phyloP scores from a whole-genome alignment of 1,140 invertebrate genomes.

The Drosophila elegans region DNA sequence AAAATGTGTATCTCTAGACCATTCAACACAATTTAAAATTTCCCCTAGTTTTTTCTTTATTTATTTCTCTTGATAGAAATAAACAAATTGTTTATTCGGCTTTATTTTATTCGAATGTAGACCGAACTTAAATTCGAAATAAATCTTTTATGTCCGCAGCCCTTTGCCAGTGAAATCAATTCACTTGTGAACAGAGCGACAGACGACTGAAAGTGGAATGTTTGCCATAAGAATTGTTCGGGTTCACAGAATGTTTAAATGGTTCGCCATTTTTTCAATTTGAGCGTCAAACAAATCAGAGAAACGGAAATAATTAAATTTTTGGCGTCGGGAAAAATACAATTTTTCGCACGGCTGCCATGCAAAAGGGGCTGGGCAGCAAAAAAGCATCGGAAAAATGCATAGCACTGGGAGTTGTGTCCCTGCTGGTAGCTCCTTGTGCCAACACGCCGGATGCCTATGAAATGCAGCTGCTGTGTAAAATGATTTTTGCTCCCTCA shows the following conservation, averaged over 20 bases:
- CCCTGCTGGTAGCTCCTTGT: constrained; percentile 4
- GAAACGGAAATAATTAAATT: constrained; percentile 53
- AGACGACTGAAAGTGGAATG: constrained; percentile 31
- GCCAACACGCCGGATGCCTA: constrained; percentile 16
- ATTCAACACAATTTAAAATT: background rate
- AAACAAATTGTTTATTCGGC: background rate
- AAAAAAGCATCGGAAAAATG: constrained; percentile 22
- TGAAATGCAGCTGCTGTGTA: constrained; percentile 59
- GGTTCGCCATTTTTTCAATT: constrained; percentile 21
- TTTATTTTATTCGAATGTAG: constrained; percentile 21
- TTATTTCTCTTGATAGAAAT: background rate
- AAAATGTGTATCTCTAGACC: constrained; percentile 10
- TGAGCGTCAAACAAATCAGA: constrained; percentile 36
- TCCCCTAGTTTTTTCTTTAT: background rate
- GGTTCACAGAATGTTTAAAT: constrained; percentile 37
- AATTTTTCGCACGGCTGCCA: constrained; percentile 36
- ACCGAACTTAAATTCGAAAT: constrained; percentile 2
- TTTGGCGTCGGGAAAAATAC: constrained; percentile 29
- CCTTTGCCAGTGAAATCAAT: constrained; percentile 35
- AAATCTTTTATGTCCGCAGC: constrained; percentile 23
- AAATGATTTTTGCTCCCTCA: constrained; percentile 66
- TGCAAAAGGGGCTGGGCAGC: background rate
- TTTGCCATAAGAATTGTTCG: constrained; percentile 30
- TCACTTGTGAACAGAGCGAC: constrained; percentile 40
- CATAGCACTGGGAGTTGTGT: background rate